Evolutionary conservation across 2,113 vertebrate genomes (phyloP).

Genomic region (Copsychus sechellarum): DNA sequence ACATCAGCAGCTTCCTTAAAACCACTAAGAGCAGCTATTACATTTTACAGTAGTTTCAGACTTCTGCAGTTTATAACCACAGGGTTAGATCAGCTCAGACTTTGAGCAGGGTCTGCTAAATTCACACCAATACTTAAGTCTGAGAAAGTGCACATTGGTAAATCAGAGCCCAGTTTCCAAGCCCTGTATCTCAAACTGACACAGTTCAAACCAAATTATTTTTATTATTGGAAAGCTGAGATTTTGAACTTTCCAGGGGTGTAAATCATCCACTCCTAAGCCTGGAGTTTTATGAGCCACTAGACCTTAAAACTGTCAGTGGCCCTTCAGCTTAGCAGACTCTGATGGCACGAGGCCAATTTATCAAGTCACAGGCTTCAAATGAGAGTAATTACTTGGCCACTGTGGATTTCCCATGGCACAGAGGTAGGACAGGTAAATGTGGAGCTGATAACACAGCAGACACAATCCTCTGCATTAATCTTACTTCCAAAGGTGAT

Average conservation of each 20-base stretch:
- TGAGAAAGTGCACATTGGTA: not conserved
- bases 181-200: not conserved
- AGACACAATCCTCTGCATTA: not conserved
- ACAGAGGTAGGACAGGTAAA: not conserved
- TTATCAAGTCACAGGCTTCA: not conserved
- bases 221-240: not conserved
- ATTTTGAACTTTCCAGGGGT: not conserved
- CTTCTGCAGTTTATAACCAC: not conserved
- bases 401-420: not conserved
- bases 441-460: not conserved
- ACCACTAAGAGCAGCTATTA: not conserved
- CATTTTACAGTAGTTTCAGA: not conserved
- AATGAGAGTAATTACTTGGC: not conserved
- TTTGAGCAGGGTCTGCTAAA: not conserved
- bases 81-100: not conserved
- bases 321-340: conserved; percentile 8
- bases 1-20: not conserved
- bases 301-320: conserved; percentile 1
- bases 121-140: not conserved
- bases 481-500: not conserved
- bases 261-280: not conserved
- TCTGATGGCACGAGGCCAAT: not conserved
- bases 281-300: not conserved
- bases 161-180: not conserved
- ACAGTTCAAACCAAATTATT: not conserved